Conservation (phyloP, 2,888 invertebrate species). For the Apodemia zela region DNA sequence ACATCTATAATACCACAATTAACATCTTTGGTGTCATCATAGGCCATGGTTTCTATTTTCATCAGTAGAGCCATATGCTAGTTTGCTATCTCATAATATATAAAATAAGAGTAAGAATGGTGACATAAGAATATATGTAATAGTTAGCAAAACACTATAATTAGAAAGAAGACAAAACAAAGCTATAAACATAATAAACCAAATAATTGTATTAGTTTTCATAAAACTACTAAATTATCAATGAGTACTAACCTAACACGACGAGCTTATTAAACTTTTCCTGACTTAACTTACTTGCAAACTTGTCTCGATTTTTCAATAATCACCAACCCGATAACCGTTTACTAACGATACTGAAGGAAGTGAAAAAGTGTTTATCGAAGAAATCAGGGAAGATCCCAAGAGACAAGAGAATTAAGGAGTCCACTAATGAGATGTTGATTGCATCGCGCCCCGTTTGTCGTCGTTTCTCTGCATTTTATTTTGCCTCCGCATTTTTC, state of each 20-base stretch:
- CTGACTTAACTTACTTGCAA: slow-evolving; percentile 52
- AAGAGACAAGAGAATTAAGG: slow-evolving; percentile 63
- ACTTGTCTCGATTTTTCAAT: slow-evolving; percentile 58
- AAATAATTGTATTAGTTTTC: not conserved
- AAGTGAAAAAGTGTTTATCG: slow-evolving; percentile 69
- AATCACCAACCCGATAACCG: slow-evolving; percentile 55
- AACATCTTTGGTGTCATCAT: too few species aligned
- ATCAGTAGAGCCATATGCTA: too few species aligned
- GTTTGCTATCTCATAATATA: too few species aligned
- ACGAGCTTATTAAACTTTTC: slow-evolving; percentile 59
- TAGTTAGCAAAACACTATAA: too few species aligned
- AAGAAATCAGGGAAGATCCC: slow-evolving; percentile 57
- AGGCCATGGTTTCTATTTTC: too few species aligned
- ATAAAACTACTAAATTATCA: not conserved
- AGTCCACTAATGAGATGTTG: slow-evolving; percentile 75
- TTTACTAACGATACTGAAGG: slow-evolving; percentile 52
- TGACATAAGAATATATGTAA: too few species aligned
- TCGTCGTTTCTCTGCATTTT: slow-evolving; percentile 51
- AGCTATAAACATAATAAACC: not conserved
- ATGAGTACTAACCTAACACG: slow-evolving; percentile 28
- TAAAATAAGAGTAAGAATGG: too few species aligned
- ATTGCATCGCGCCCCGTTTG: slow-evolving; percentile 67
- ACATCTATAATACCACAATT: too few species aligned
- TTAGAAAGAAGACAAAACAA: too few species aligned
- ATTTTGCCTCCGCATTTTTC: slow-evolving; percentile 39